Evolutionary conservation across 2,113 vertebrate species (phyloP).

Genomic region (Motacilla alba): DNA sequence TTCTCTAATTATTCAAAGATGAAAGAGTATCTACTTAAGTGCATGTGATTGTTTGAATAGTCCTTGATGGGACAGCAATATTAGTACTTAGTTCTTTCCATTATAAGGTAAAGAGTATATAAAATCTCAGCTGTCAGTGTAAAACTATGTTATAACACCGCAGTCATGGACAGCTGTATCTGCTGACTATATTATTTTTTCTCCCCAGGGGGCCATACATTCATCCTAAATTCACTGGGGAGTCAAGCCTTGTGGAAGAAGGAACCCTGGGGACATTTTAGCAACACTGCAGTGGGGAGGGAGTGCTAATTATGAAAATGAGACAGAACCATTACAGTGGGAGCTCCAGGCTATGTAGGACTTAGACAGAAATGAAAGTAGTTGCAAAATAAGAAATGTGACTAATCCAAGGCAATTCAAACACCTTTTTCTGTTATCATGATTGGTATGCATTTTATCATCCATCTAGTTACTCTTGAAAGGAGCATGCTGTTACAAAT

Average conservation of each 20-base stretch:
- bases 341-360: not conserved
- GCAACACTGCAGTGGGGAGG: not conserved
- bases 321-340: not conserved
- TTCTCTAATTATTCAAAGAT: slow-evolving; percentile 19
- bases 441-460: not conserved
- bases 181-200: not conserved
- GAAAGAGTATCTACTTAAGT: slow-evolving; percentile 5
- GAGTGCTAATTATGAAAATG: slow-evolving; percentile 2
- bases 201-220: not conserved
- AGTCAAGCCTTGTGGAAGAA: not conserved
- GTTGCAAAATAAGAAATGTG: not conserved
- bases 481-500: not conserved
- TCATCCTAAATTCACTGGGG: not conserved
- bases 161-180: not conserved
- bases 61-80: not conserved
- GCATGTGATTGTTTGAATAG: not conserved
- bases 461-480: not conserved
- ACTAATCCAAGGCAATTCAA: not conserved
- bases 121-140: not conserved
- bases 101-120: not conserved
- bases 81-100: not conserved
- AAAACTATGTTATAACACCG: not conserved
- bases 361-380: not conserved
- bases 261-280: slow-evolving; percentile 3
- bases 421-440: not conserved